Percentiles rank a stretch among this genome's conserved stretches.
These are phyloP conservation scores for Lepisosteus osseus DNA, from an alignment of 2,113 vertebrate genomes.

Conservation along the genomic window DNA sequence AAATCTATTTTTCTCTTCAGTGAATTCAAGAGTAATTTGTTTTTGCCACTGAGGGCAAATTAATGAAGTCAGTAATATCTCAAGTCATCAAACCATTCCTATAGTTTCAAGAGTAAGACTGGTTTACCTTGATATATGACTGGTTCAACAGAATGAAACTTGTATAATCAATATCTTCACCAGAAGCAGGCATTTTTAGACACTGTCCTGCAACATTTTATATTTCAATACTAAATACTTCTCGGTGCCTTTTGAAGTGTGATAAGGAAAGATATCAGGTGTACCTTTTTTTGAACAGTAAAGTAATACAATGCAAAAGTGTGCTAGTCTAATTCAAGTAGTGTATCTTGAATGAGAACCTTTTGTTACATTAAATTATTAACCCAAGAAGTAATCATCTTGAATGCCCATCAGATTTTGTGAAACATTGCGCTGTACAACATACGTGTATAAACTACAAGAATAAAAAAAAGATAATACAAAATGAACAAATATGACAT, in stretches of 20 bases:
- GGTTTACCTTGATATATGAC: constrained; percentile 31
- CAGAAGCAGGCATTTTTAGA: background rate
- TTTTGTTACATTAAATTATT: constrained; percentile 19
- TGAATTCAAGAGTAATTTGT: constrained; percentile 6
- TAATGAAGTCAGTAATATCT: constrained; percentile 13
- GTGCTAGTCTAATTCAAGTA: constrained; percentile 51
- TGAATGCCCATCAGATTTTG: constrained; percentile 46
- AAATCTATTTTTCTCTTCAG: constrained; percentile 11
- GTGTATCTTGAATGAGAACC: constrained; percentile 43
- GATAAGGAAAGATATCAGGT: constrained; percentile 20
- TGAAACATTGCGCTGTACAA: constrained; percentile 25
- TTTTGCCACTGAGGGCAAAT: constrained; percentile 23
- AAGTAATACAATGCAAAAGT: constrained; percentile 30
- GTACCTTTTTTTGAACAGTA: constrained; percentile 27
- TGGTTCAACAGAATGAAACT: constrained; percentile 26
- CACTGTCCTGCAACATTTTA: constrained; percentile 7
- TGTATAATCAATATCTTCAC: constrained; percentile 7
- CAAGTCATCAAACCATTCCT: constrained; percentile 29
- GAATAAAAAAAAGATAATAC: constrained; percentile 28
- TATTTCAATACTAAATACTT: constrained; percentile 16
- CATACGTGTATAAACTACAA: constrained; percentile 18
- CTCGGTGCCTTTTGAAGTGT: constrained; percentile 32
- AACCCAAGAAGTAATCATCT: constrained; percentile 27
- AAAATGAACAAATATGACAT: constrained; percentile 30
- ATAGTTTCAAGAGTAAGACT: constrained; percentile 41